These are phyloP conservation scores for Trichoplusia ni DNA, from an alignment of 1,140 invertebrate genomes.

Conservation along the genomic window DNA sequence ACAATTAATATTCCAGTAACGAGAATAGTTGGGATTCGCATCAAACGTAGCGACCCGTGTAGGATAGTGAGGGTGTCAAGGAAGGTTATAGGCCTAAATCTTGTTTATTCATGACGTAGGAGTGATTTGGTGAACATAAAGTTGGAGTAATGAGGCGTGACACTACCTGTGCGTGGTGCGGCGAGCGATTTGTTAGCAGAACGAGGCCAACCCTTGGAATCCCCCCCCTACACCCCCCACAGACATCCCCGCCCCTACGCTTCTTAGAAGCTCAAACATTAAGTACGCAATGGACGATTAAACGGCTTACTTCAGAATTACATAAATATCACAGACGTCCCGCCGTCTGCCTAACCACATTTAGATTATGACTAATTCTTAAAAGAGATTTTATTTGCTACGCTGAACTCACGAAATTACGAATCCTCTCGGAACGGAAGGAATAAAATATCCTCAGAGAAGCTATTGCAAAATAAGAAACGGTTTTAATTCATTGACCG, in stretches of 20 bases:
- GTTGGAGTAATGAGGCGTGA: conserved; percentile 63
- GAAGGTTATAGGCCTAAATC: conserved; percentile 43
- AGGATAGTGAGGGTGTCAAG: conserved; percentile 3
- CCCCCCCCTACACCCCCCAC: conserved; percentile 15
- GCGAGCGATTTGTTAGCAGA: conserved; percentile 57
- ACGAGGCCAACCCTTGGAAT: conserved; percentile 48
- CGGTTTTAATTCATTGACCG: conserved; percentile 27
- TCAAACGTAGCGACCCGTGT: background rate
- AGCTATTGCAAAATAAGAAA: conserved; percentile 17
- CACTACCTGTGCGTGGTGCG: conserved; percentile 59
- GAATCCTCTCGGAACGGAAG: conserved; percentile 1
- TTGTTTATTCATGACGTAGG: conserved; percentile 52
- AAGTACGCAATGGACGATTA: conserved; percentile 58
- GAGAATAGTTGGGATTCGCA: background rate
- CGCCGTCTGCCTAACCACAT: conserved; percentile 41
- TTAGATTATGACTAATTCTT: conserved; percentile 46
- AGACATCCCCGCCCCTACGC: conserved; percentile 21
- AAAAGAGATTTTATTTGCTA: conserved; percentile 42
- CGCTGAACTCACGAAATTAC: conserved; percentile 32
- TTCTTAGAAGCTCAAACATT: conserved; percentile 51
- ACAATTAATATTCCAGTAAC: too few species aligned
- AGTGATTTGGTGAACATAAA: conserved; percentile 64
- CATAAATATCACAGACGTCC: conserved; percentile 47
- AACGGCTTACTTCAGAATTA: conserved; percentile 55
- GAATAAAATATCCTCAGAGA: conserved; percentile 28